Evolutionary conservation across 2,888 invertebrate species (phyloP).

Genomic region (Dicranocentrus wangi): DNA sequence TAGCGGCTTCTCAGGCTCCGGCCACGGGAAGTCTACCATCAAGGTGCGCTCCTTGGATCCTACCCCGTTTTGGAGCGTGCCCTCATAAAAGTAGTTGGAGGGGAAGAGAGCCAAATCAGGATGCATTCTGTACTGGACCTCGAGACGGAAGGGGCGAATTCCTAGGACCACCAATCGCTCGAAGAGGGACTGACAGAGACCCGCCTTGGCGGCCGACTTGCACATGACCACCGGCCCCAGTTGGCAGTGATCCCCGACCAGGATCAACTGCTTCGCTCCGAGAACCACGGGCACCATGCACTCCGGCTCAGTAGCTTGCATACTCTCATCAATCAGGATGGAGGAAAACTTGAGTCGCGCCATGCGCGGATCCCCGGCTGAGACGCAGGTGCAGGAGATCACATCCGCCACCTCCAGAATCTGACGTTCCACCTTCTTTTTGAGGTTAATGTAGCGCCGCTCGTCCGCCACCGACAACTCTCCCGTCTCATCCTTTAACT

Average conservation of each 20-base stretch:
- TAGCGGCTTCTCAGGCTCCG: slow-evolving; percentile 96
- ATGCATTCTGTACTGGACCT: slow-evolving; percentile 99
- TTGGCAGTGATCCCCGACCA: slow-evolving; percentile 99
- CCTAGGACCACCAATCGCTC: slow-evolving; percentile 97
- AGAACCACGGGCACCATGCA: slow-evolving; percentile 99
- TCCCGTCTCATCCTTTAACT: slow-evolving; percentile 98
- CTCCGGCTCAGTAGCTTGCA: slow-evolving; percentile 88
- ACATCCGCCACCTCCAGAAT: slow-evolving; percentile 95
- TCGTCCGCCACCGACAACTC: slow-evolving; percentile 97
- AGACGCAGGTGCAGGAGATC: slow-evolving; percentile 98
- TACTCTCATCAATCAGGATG: slow-evolving; percentile 96
- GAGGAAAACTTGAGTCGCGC: slow-evolving; percentile 94
- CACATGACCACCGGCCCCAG: slow-evolving; percentile 99
- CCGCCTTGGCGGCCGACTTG: slow-evolving; percentile 97
- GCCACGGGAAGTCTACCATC: slow-evolving; percentile 97
- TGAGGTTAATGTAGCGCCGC: slow-evolving; percentile 90
- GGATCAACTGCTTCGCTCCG: slow-evolving; percentile 91
- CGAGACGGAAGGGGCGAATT: slow-evolving; percentile 95
- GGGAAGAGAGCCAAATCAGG: slow-evolving; percentile 98
- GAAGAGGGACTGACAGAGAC: slow-evolving; percentile 96
- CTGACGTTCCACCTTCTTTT: slow-evolving; percentile 92
- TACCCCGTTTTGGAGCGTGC: slow-evolving; percentile 98
- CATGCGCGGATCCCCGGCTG: slow-evolving; percentile 97
- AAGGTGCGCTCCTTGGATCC: slow-evolving; percentile 92
- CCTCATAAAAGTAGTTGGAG: slow-evolving; percentile 99